A percentile compares a stretch with the other conserved stretches of the same genome.
Conservation (phyloP, 2,797 vertebrate genomes). For the Myotis daubentonii region DNA sequence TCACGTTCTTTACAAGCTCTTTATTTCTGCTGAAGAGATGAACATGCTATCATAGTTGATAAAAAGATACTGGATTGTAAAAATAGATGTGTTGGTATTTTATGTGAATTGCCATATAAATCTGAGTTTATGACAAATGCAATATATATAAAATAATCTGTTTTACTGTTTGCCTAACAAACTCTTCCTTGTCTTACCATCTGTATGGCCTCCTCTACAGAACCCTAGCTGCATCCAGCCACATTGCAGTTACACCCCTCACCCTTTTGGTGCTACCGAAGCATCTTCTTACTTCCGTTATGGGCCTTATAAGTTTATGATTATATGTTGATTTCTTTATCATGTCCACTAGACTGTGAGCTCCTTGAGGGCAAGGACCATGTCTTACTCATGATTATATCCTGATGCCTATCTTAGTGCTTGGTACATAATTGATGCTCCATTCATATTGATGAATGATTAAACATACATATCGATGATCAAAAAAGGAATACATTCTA, state of each 20-base stretch:
- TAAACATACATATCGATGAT: neutral
- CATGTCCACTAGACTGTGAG: slow-evolving; percentile 64
- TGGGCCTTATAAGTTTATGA: neutral
- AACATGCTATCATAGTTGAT: neutral
- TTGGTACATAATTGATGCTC: neutral
- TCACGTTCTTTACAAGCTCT: neutral
- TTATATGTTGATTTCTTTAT: slow-evolving; percentile 17
- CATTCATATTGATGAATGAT: neutral
- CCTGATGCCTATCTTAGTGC: neutral
- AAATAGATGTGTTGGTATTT: neutral
- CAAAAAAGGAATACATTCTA: neutral
- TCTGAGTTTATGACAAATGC: neutral
- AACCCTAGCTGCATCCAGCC: neutral
- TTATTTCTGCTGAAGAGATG: slow-evolving; percentile 35
- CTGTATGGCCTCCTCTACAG: neutral
- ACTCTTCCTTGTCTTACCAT: slow-evolving; percentile 24
- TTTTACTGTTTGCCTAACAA: slow-evolving; percentile 27
- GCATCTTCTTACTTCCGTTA: slow-evolving; percentile 10
- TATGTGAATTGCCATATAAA: neutral
- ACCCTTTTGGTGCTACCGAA: neutral
- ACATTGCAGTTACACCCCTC: neutral
- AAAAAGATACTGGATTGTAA: slow-evolving; percentile 23
- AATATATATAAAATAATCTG: neutral
- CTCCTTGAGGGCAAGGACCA: slow-evolving; percentile 71
- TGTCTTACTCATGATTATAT: neutral